These are phyloP conservation scores for Ditula angustiorana DNA, from an alignment of 2,888 invertebrate genomes.

Conservation along the genomic window DNA sequence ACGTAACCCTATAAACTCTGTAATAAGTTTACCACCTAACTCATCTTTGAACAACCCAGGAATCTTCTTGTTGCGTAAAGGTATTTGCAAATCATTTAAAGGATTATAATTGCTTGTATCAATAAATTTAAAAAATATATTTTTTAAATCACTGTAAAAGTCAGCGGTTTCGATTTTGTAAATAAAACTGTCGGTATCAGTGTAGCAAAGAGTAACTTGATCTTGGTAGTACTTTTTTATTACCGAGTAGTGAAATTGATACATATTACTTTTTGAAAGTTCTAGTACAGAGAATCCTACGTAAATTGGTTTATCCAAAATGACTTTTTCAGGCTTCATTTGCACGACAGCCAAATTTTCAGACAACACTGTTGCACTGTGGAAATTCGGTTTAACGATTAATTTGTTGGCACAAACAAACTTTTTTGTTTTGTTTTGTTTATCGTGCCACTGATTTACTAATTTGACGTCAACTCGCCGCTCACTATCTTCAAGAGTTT, in stretches of 20 bases:
- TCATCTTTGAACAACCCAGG: no score
- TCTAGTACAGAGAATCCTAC: not conserved
- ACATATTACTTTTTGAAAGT: not conserved
- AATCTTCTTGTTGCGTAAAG: no score
- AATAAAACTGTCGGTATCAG: no score
- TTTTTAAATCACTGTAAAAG: no score
- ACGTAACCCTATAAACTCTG: no score
- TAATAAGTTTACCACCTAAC: no score
- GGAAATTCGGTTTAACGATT: not conserved
- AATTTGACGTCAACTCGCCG: not conserved
- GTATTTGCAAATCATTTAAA: no score
- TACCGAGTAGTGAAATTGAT: not conserved
- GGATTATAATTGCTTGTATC: no score
- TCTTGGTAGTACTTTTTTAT: no score
- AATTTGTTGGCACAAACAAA: not conserved
- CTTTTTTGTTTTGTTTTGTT: not conserved
- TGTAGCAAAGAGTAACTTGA: no score
- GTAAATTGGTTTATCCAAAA: not conserved
- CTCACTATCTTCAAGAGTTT: constrained; percentile 10
- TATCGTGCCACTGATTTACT: not conserved
- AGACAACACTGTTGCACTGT: not conserved
- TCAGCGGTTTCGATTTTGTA: no score
- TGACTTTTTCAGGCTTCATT: not conserved
- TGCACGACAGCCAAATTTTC: constrained; percentile 11
- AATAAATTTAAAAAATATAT: no score